Conservation (phyloP, 2,113 vertebrate genomes). For the Burhinus bistriatus region DNA sequence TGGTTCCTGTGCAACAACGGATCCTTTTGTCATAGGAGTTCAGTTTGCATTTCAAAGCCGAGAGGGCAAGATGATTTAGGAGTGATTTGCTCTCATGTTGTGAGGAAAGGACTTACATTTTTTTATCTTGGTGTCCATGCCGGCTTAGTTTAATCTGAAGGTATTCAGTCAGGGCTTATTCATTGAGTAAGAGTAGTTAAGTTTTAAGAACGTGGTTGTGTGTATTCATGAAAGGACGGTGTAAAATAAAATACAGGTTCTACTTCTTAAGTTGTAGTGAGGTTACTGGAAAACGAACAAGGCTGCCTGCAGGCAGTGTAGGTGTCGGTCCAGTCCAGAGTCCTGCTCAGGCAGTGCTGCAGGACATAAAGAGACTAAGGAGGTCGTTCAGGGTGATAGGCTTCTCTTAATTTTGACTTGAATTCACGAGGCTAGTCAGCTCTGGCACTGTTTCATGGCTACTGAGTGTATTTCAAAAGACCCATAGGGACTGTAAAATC, state of each 20-base stretch:
- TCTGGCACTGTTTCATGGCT: neutral
- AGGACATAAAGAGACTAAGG: neutral
- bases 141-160: neutral
- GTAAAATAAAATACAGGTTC: neutral
- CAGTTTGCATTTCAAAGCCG: neutral
- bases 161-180: neutral
- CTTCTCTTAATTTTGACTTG: neutral
- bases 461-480: neutral
- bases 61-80: neutral
- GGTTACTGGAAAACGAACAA: neutral
- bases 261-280: neutral
- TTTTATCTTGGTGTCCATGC: neutral
- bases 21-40: constrained; percentile 25
- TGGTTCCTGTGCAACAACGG: neutral
- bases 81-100: neutral
- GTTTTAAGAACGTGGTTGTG: neutral
- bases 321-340: neutral
- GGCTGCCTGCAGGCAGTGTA: neutral
- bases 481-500: neutral
- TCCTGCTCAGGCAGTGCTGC: neutral
- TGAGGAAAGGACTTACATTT: neutral
- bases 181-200: neutral
- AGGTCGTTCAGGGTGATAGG: neutral
- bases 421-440: neutral
- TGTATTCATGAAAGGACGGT: neutral